Evolutionary conservation across 2,113 vertebrate genomes (phyloP).

Genomic region (Sialia sialis): DNA sequence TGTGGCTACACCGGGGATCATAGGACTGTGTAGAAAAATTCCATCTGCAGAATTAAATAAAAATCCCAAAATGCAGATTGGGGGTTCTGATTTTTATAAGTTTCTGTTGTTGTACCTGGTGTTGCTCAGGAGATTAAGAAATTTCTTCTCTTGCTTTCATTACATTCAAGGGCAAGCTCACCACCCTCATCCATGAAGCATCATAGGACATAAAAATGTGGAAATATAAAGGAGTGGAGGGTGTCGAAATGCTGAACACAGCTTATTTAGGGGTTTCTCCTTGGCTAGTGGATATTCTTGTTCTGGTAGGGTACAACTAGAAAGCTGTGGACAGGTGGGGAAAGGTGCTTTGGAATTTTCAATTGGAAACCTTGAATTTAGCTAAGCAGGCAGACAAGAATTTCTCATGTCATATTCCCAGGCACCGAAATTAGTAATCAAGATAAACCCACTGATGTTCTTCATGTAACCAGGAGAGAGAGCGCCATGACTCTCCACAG

Average conservation of each 20-base stretch:
- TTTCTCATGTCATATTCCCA: not conserved
- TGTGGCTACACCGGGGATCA: accelerated
- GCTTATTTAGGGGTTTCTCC: not conserved
- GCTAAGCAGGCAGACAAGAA: not conserved
- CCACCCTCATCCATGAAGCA: accelerated
- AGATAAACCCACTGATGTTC: not conserved
- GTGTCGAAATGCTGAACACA: not conserved
- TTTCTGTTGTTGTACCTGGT: not conserved
- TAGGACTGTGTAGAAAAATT: not conserved
- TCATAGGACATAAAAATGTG: not conserved
- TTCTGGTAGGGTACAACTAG: not conserved
- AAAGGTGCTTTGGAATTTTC: not conserved
- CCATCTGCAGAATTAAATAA: not conserved
- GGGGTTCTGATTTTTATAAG: not conserved
- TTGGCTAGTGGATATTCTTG: not conserved
- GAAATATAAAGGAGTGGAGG: not conserved
- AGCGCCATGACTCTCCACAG: not conserved
- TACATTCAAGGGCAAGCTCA: not conserved
- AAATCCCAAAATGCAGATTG: not conserved
- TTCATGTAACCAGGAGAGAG: not conserved
- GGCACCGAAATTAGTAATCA: not conserved
- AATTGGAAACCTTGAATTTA: not conserved
- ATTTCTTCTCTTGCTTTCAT: not conserved
- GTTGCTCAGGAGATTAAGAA: not conserved
- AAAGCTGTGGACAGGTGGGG: not conserved